A percentile compares a stretch with the other conserved stretches of the same genome.
Conservation (phyloP, 1,140 invertebrate species). For the Saccostrea cuccullata region DNA sequence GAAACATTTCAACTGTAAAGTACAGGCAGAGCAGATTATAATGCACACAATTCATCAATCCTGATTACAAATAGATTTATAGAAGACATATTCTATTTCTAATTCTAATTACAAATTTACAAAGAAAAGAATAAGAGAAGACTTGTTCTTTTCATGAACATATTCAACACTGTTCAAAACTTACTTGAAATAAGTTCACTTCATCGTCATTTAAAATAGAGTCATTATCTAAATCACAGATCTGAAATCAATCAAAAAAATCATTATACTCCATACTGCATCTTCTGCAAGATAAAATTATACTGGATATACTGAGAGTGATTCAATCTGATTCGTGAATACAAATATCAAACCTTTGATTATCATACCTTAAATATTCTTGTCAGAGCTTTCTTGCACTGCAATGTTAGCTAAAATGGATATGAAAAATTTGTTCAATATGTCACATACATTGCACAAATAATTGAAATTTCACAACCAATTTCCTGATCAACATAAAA, state of each 20-base stretch:
- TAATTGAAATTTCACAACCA: background rate
- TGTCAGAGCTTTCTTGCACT: conserved; percentile 94
- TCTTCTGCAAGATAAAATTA: no score
- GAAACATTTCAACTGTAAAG: conserved; percentile 89
- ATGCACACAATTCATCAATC: background rate
- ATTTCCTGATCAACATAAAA: background rate
- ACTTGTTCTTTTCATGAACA: no score
- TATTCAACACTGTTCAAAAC: background rate
- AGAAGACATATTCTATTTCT: no score
- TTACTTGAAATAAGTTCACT: conserved; percentile 94
- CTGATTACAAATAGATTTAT: background rate
- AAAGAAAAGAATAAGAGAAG: no score
- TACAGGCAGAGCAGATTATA: conserved; percentile 19
- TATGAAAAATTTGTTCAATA: background rate
- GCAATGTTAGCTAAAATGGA: conserved; percentile 89
- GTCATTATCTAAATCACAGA: conserved; percentile 98
- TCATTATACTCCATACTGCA: no score
- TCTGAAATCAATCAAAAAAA: conserved; percentile 78
- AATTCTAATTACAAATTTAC: no score
- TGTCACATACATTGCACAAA: background rate
- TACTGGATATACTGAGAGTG: no score
- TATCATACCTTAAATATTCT: conserved; percentile 94
- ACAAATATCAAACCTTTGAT: no score
- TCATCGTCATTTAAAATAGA: conserved; percentile 97
- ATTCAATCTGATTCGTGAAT: no score